Percentiles rank a stretch among this genome's conserved stretches.
phyloP scores from a whole-genome alignment of 1,140 invertebrate species.

The Matsumurasca onukii region DNA sequence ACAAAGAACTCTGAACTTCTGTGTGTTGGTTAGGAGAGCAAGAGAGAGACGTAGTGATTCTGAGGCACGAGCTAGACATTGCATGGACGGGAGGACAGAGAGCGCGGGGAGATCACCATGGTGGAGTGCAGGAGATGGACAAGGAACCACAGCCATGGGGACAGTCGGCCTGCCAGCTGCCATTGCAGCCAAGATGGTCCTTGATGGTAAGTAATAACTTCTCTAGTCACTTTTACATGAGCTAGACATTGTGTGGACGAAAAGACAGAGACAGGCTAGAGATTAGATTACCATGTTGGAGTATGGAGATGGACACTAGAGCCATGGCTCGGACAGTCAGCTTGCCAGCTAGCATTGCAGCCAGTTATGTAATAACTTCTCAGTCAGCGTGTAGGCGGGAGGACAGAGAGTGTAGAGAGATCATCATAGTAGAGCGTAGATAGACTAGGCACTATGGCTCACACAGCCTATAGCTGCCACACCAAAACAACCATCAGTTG shows the following conservation, averaged over 20 bases:
- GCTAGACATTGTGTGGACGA: no score
- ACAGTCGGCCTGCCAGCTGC: slow-evolving; percentile 96
- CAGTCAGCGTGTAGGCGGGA: background rate
- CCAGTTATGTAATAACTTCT: slow-evolving; percentile 74
- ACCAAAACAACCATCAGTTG: no score
- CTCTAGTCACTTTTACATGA: no score
- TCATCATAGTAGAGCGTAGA: background rate
- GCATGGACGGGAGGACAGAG: slow-evolving; percentile 87
- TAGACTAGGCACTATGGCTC: background rate
- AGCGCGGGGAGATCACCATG: slow-evolving; percentile 87
- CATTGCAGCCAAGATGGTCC: slow-evolving; percentile 95
- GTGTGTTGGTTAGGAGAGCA: slow-evolving; percentile 43
- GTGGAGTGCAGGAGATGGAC: slow-evolving; percentile 87
- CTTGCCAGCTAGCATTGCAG: slow-evolving; percentile 92
- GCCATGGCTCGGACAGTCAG: slow-evolving; percentile 99
- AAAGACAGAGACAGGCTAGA: no score
- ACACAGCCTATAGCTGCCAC: no score
- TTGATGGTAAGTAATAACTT: slow-evolving; percentile 79
- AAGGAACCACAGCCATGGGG: slow-evolving; percentile 95
- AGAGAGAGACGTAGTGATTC: slow-evolving; percentile 92
- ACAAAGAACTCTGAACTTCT: background rate
- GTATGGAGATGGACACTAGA: slow-evolving; percentile 86
- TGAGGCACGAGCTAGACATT: slow-evolving; percentile 92
- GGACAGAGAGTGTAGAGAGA: background rate
- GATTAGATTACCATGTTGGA: slow-evolving; percentile 91